These are phyloP conservation scores for Pteria penguin DNA, from an alignment of 2,888 invertebrate genomes.

Conservation along the genomic window DNA sequence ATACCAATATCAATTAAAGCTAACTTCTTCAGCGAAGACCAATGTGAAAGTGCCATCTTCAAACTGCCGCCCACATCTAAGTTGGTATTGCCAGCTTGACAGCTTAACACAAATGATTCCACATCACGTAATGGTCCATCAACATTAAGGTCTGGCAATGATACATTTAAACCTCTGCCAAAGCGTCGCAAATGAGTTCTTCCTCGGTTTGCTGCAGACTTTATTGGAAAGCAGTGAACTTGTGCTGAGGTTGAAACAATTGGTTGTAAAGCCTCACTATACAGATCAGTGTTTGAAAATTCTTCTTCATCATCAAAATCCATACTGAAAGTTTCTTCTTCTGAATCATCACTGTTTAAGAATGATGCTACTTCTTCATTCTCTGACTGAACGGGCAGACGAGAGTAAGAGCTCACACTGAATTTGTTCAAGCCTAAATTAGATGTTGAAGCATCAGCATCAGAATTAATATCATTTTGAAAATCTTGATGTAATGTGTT, in stretches of 20 bases:
- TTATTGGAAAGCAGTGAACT: too few relatives aligned
- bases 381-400: not conserved
- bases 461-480: too few relatives aligned
- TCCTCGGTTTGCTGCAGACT: not conserved
- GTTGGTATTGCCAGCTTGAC: not conserved
- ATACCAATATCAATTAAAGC: not conserved
- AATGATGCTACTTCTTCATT: not conserved
- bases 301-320: not conserved
- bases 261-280: not conserved
- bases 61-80: not conserved
- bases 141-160: not conserved
- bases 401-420: not conserved
- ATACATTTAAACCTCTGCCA: not conserved
- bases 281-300: not conserved
- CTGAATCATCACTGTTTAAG: not conserved
- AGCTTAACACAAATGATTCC: not conserved
- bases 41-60: not conserved
- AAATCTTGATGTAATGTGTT: too few relatives aligned
- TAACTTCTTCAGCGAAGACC: not conserved
- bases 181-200: not conserved
- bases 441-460: too few relatives aligned
- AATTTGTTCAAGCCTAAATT: not conserved
- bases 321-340: not conserved
- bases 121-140: not conserved
- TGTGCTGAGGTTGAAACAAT: not conserved